These are phyloP conservation scores for Microplitis deprimator DNA, from an alignment of 2,888 invertebrate species.

Conservation along the genomic window DNA sequence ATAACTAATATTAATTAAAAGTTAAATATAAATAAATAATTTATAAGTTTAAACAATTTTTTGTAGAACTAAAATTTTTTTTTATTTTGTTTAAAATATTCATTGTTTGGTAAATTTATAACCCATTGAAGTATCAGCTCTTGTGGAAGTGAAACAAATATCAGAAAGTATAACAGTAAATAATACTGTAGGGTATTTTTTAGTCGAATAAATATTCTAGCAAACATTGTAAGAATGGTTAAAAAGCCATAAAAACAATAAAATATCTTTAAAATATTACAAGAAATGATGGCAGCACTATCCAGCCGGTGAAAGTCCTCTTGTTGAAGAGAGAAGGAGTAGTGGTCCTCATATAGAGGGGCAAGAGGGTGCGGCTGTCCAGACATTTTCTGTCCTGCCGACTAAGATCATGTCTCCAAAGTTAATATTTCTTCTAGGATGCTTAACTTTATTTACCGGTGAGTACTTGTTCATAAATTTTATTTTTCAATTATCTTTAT, in stretches of 20 bases:
- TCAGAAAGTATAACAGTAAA: slow-evolving; percentile 3
- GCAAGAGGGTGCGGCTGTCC: slow-evolving; percentile 71
- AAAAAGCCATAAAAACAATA: slow-evolving; percentile 15
- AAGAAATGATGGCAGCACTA: slow-evolving; percentile 64
- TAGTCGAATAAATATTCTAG: neutral
- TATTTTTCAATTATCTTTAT: neutral
- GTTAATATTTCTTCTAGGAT: slow-evolving; percentile 65
- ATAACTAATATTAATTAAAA: neutral
- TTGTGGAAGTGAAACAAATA: neutral
- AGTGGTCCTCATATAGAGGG: slow-evolving; percentile 70
- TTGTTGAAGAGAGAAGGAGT: slow-evolving; percentile 62
- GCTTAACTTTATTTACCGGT: slow-evolving; percentile 65
- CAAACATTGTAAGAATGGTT: neutral
- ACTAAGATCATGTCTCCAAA: slow-evolving; percentile 68
- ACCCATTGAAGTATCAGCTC: neutral
- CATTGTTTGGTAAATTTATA: neutral
- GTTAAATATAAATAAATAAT: neutral
- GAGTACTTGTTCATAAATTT: slow-evolving; percentile 52
- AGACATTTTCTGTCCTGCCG: slow-evolving; percentile 68
- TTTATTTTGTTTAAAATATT: neutral
- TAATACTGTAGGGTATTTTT: neutral
- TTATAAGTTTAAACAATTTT: neutral
- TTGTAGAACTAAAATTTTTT: neutral
- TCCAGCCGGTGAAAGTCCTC: slow-evolving; percentile 67
- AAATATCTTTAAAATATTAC: slow-evolving; percentile 5